Base-by-base conservation (phyloP, 2,888 invertebrate species). In the Sicus ferrugineus region DNA sequence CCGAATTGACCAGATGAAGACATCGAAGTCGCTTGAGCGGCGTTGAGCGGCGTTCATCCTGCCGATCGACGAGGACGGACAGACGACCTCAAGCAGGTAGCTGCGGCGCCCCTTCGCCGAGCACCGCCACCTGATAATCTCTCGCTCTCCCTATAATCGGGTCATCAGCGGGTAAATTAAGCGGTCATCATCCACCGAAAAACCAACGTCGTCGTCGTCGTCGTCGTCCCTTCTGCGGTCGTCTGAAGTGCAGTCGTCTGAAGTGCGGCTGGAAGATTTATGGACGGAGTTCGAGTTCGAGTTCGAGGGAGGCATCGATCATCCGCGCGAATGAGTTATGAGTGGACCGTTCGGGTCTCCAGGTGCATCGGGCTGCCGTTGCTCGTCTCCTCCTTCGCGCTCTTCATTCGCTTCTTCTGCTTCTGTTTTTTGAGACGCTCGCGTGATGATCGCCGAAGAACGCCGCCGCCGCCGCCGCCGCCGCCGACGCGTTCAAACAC, bases 151-250 rank as follows among this genome's bases (percentile, higher is more conserved):
- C 21, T 50, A 58, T 48, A 64, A 34, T 30, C 64, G 42, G 62
- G 62, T 30, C 68, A 63, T 68, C 68, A 62, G 58, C 46, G 68
- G 67, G 66, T 73, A 73, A 71, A 73, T 73, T 71, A 71, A 73
- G 73, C 67, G 71, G 68, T 73, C 73, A 70, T 70, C 67, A 65
- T 65, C 34, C 42, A 59, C 30, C 26, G 30, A 58, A 28, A 16
- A 46, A 23, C n/a, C 50, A 21, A 23, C 9, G 14, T 14, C 46
- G 42, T 28, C 28, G 46, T 26, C n/a, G 16, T 21, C 46, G 23
- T 21, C 30, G n/a, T 38, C 23, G 50, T 14, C 30, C 61, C 65
- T 59, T 42, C 34, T 6, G 14, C 14, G 2, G 48, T 48, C 50
- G 48, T 11, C 58, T 50, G 38, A 23, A 26, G 31, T 34, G 65